Base-by-base conservation (phyloP, 2,888 invertebrate species). In the Eupithecia insigniata region DNA sequence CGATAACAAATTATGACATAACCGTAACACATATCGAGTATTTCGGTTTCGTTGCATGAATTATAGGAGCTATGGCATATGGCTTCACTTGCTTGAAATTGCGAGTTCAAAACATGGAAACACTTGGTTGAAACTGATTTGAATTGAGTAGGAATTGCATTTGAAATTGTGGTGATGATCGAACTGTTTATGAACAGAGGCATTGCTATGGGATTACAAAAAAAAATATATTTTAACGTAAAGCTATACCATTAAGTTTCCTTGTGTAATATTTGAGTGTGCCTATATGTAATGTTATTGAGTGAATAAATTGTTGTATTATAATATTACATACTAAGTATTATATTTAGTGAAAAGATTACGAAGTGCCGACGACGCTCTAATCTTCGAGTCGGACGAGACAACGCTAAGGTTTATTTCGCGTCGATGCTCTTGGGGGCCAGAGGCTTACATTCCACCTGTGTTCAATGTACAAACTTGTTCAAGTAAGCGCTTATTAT, bases 1-100 rank as follows among this genome's bases (percentile, higher is more conserved):
- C 67, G 66, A 69, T 71, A 69, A 71, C 71, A 32, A 68, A 68
- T 70, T 69, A 71, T 71, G 71, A 71, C 67, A 67, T 71, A 71
- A 68, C 68, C 43, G 60, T 66, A 62, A 26, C 70, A 67, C 67
- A 51, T 61, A 68, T 55, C 10, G 66, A 71, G 71, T 74, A 71
- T 71, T 74, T 70, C 66, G 51, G 70, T 72, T 69, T 28, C 30
- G 51, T 61, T 36, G n/a, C 36, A 69, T 62, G 34, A n/a, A 39
- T 68, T 34, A 70, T 26, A 55, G 14, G 26, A 55, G 51, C 3
- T 51, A 7, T 43, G 43, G 55, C 26, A 55, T 14, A 12, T 5
- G 26, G 55, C 55, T 55, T 55, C 55, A 55, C 26, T 26, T 55
- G 55, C 8, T 22, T 22, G 22, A 22, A 22, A 51, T 0, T 51